Evolutionary conservation across 2,888 invertebrate species (phyloP).

Genomic region (Dynastes hyllus): DNA sequence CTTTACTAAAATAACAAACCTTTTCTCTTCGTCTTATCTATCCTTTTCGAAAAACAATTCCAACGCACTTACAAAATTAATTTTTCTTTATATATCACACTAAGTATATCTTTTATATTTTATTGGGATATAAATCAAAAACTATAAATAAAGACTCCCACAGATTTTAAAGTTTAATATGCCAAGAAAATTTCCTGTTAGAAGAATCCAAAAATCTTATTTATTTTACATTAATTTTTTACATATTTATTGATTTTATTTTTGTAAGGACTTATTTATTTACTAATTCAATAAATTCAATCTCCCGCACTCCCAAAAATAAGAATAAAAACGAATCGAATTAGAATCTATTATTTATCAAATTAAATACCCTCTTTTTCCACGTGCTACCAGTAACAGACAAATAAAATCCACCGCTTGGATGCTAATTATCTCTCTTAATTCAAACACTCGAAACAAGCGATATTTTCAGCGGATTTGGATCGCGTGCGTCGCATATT

Average conservation of each 20-base stretch:
- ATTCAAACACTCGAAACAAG: constrained; percentile 3
- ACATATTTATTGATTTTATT: too few species aligned
- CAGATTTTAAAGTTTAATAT: background rate
- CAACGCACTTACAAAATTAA: too few species aligned
- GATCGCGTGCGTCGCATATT: constrained; percentile 39
- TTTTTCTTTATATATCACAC: too few species aligned
- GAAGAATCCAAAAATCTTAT: too few species aligned
- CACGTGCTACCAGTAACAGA: too few species aligned
- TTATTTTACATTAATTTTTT: too few species aligned
- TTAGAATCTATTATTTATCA: constrained; percentile 6
- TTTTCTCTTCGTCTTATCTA: too few species aligned
- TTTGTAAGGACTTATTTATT: too few species aligned
- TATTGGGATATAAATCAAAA: background rate
- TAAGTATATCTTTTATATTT: too few species aligned
- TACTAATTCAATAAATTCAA: background rate
- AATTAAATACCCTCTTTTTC: background rate
- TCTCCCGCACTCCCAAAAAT: background rate
- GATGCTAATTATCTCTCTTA: background rate
- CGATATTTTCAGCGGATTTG: constrained; percentile 14
- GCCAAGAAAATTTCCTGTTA: too few species aligned
- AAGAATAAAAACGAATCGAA: background rate
- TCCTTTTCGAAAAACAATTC: too few species aligned
- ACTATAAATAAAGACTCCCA: constrained; percentile 6
- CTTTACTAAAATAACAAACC: too few species aligned
- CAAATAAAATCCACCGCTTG: background rate